Percentiles rank a stretch among this genome's conserved stretches.
Conservation (phyloP, 2,797 vertebrate species). For the Lepus townsendii region DNA sequence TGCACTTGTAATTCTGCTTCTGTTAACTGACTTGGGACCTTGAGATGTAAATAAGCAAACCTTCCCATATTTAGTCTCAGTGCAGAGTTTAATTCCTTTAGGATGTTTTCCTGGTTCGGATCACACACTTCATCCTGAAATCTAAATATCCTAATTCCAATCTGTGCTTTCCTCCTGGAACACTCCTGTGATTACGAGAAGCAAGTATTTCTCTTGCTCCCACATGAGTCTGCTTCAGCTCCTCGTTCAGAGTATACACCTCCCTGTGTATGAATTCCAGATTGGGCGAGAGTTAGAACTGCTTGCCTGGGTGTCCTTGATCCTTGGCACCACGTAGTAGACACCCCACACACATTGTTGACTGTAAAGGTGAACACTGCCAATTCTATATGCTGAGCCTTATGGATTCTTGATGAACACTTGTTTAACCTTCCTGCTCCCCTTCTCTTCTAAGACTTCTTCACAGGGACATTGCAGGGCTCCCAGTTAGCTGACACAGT, state of each 20-base stretch:
- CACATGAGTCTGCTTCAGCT: neutral
- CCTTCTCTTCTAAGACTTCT: conserved; percentile 4
- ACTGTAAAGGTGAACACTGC: neutral
- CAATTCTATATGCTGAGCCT: conserved; percentile 1
- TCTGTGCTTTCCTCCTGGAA: neutral
- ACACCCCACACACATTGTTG: neutral
- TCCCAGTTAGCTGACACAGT: neutral
- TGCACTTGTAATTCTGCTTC: conserved; percentile 59
- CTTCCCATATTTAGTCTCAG: conserved; percentile 67
- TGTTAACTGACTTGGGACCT: conserved; percentile 66
- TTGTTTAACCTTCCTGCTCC: conserved; percentile 1
- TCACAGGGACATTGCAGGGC: neutral
- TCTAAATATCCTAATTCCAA: conserved; percentile 28
- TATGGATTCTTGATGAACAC: neutral
- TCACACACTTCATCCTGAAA: conserved; percentile 4
- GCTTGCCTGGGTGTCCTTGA: neutral
- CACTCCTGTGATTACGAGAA: neutral
- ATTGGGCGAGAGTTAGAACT: neutral
- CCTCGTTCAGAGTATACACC: neutral
- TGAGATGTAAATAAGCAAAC: conserved; percentile 71
- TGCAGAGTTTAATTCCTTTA: conserved; percentile 53
- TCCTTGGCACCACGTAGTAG: neutral
- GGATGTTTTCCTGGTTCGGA: conserved; percentile 41
- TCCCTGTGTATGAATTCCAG: neutral
- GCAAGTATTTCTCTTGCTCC: neutral